Percentiles rank a stretch among this genome's conserved stretches.
Conservation (phyloP, 2,888 invertebrate species). For the Lasioglossum lativentre region DNA sequence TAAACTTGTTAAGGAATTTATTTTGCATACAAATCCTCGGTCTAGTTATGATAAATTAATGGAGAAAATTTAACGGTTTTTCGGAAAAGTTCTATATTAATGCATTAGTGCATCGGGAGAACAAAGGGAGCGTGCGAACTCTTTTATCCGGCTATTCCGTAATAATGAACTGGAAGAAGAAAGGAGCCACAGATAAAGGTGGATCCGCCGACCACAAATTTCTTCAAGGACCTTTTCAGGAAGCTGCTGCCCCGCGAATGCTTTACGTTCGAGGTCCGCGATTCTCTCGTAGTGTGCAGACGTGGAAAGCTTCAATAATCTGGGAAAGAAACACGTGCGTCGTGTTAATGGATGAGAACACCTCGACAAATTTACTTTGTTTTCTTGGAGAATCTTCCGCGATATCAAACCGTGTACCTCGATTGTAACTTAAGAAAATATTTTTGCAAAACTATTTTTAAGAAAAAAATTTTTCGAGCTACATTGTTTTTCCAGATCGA, state of each 20-base stretch:
- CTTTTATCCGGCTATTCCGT: conserved; percentile 11
- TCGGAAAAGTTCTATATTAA: background rate
- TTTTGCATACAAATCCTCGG: too few relatives aligned
- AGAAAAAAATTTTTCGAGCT: too few relatives aligned
- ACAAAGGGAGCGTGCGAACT: background rate
- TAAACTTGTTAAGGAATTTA: too few relatives aligned
- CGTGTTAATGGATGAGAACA: conserved; percentile 12
- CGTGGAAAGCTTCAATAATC: conserved; percentile 4
- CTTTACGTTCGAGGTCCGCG: background rate
- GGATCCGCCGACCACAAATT: background rate
- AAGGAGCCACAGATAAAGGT: background rate
- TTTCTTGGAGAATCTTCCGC: background rate
- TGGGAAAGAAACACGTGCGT: conserved; percentile 5
- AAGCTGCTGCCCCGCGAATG: background rate
- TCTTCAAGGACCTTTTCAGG: background rate
- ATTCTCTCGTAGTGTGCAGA: conserved; percentile 8
- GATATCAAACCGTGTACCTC: background rate
- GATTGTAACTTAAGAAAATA: background rate
- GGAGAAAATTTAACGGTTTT: background rate
- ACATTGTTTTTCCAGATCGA: too few relatives aligned
- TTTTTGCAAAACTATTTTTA: background rate
- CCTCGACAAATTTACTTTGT: background rate
- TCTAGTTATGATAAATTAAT: too few relatives aligned
- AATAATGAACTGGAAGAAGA: background rate
- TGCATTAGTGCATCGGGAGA: background rate